phyloP scores from a whole-genome alignment of 1,140 invertebrate species.

The Neodiprion virginianus region DNA sequence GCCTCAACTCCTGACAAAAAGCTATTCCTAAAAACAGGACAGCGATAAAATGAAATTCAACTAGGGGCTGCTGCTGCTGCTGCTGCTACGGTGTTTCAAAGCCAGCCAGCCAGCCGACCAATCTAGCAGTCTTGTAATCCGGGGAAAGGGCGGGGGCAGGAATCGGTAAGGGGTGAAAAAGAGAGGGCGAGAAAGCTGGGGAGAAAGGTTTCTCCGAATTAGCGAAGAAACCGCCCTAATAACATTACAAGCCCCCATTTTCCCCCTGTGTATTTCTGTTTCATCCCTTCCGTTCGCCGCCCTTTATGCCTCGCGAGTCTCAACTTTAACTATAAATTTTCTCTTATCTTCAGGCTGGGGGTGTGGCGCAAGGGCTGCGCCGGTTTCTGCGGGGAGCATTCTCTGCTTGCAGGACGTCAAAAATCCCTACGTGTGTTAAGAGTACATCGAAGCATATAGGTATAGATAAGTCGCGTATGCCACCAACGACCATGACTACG shows the following conservation, averaged over 20 bases:
- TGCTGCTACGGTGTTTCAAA: not conserved
- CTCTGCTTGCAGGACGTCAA: too few species aligned
- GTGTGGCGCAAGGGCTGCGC: not conserved
- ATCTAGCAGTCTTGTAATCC: slow-evolving; percentile 13
- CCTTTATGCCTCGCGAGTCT: slow-evolving; percentile 11
- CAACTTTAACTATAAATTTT: slow-evolving; percentile 17
- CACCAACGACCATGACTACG: too few species aligned
- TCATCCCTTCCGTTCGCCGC: slow-evolving; percentile 9
- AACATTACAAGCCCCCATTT: slow-evolving; percentile 13
- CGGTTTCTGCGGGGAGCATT: too few species aligned
- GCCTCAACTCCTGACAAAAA: not conserved
- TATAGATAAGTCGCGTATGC: too few species aligned
- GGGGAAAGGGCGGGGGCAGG: not conserved
- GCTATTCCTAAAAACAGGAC: not conserved
- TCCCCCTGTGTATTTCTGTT: slow-evolving; percentile 13
- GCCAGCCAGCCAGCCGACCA: not conserved
- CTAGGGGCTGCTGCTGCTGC: not conserved
- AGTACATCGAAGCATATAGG: too few species aligned
- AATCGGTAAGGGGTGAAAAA: slow-evolving; percentile 3
- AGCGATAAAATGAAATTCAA: slow-evolving; percentile 7
- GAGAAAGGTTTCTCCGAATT: slow-evolving; percentile 12
- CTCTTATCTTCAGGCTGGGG: slow-evolving; percentile 5
- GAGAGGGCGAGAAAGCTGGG: not conserved
- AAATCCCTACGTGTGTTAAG: too few species aligned
- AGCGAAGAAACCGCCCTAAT: slow-evolving; percentile 17